Conservation (phyloP, 2,797 vertebrate genomes). For the Sphenopsis melanotis region DNA sequence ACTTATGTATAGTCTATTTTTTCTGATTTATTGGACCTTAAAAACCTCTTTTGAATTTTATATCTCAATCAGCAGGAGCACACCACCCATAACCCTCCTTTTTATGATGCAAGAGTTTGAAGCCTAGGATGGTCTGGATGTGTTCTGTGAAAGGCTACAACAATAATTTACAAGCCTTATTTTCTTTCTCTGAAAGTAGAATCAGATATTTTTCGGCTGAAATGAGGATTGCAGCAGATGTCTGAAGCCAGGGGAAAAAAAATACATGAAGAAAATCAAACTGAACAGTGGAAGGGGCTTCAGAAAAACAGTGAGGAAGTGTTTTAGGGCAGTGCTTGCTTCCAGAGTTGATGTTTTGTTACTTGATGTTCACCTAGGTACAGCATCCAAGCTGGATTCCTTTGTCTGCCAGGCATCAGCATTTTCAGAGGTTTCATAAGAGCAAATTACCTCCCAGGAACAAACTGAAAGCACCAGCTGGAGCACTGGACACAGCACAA, state of each 20-base stretch:
- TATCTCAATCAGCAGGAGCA: not conserved
- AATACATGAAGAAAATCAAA: not conserved
- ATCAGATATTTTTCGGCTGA: not conserved
- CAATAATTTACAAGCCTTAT: not conserved
- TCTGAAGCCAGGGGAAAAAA: not conserved
- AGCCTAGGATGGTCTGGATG: not conserved
- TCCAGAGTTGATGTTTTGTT: not conserved
- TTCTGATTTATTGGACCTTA: not conserved
- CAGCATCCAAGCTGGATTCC: not conserved
- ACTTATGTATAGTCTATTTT: not conserved
- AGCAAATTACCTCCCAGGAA: not conserved
- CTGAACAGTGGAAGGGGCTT: not conserved
- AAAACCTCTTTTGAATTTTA: not conserved
- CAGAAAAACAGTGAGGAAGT: not conserved
- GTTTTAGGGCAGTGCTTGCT: not conserved
- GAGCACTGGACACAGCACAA: not conserved
- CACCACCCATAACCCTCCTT: not conserved
- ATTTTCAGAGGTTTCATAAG: not conserved
- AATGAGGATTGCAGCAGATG: not conserved
- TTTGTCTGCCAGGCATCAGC: not conserved
- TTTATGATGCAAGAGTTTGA: not conserved
- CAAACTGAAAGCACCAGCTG: not conserved
- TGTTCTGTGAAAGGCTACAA: rapidly evolving
- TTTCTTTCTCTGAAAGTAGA: not conserved
- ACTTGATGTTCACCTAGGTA: not conserved